phyloP scores from a whole-genome alignment of 2,113 vertebrate species.

The Sphyrna mokarran region DNA sequence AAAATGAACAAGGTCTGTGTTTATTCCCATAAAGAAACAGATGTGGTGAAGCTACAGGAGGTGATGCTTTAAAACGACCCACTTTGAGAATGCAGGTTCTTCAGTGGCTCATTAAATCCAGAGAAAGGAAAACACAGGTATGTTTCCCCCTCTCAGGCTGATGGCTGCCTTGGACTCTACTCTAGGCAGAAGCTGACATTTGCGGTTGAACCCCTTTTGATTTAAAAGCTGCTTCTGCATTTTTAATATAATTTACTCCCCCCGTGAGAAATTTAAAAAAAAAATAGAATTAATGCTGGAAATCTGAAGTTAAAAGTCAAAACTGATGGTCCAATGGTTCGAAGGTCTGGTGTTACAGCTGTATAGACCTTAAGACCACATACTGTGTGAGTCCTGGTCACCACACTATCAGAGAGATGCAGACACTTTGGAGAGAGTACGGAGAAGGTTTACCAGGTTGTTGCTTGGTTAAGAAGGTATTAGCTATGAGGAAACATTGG shows the following conservation, averaged over 20 bases:
- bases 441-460: too few species aligned
- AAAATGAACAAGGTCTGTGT: neutral
- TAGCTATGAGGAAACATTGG: too few species aligned
- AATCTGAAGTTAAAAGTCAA: neutral
- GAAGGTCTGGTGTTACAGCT: neutral
- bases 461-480: too few species aligned
- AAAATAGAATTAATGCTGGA: neutral
- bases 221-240: neutral
- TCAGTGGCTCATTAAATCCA: neutral
- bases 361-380: too few species aligned
- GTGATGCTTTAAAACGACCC: neutral
- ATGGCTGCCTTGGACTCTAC: neutral
- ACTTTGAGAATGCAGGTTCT: neutral
- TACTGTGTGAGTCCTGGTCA: too few species aligned
- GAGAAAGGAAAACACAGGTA: slow-evolving; percentile 4
- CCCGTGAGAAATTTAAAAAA: neutral
- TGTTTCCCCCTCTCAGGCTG: neutral
- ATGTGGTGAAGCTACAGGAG: neutral
- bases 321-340: neutral
- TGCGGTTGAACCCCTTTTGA: neutral
- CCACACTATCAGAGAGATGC: too few species aligned
- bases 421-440: too few species aligned
- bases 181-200: neutral
- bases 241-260: neutral
- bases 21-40: neutral